Evolutionary conservation across 2,113 vertebrate genomes (phyloP), one percentile per base, ranked within the genome.

Genomic region (Gambusia holbrooki): DNA sequence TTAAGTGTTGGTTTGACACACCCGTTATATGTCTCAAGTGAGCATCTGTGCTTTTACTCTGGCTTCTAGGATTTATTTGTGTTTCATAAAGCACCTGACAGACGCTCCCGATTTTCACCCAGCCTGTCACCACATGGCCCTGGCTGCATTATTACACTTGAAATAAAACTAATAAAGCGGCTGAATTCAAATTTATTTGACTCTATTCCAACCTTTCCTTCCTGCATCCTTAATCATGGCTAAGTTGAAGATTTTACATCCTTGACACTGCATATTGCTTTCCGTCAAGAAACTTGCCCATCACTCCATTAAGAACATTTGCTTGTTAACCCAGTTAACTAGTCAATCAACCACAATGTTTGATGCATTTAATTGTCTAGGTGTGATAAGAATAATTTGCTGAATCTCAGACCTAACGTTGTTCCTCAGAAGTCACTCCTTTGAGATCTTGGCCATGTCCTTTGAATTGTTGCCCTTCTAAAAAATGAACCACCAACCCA

Each of bases 151-250:
- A 85, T 90, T 81, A 76, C 62, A 84, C 69, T 78, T 60, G 48
- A 82, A 73, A 88, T 88, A 62, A 86, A 84, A 83, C 77, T 73
- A 81, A 82, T 78, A 88, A 84, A 79, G 61, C 69, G 63, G 69
- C 69, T 73, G n/a, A 72, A 71, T 74, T 79, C 81, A 11, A 48
- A 48, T 79, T 74, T 72, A 72, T 85, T 60, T 19, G 45, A 48
- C 5, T 48, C 15, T 5, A 48, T 48, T 19, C 30, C 3, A 0
- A 22, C 70, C 30, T 64, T 68, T 75, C 15, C 14, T 64, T 71
- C 72, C 30, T 75, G 12, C 28, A 62, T 74, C 51, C 74, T 32
- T 78, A 77, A 65, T 66, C 60, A 54, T 81, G 74, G 70, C 62
- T 72, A 42, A 35, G 5, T 42, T 48, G 30, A 13, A 3, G 27